A percentile compares a stretch with the other conserved stretches of the same genome.
Evolutionary conservation across 2,113 vertebrate genomes (phyloP).

Genomic region (Tiliqua scincoides): DNA sequence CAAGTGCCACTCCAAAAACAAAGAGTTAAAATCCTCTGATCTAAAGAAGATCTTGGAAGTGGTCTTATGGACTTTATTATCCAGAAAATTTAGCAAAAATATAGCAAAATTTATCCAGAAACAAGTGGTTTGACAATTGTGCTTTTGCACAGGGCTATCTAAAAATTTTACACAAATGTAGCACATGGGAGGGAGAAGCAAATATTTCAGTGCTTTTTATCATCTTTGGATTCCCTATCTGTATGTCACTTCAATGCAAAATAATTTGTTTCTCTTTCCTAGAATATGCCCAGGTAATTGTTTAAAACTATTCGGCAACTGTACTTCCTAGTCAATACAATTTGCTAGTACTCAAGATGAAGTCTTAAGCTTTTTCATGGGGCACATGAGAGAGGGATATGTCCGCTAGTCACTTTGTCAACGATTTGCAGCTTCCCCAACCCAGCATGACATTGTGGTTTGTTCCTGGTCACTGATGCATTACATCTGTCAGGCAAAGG

Average conservation of each 20-base stretch:
- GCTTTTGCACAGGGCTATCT: not conserved
- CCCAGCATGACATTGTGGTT: not conserved
- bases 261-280: not conserved
- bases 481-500: not conserved
- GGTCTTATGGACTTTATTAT: not conserved
- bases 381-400: not conserved
- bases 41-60: not conserved
- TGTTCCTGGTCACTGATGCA: not conserved
- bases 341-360: not conserved
- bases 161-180: not conserved
- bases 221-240: not conserved
- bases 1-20: not conserved
- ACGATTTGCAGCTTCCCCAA: not conserved
- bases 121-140: not conserved
- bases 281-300: not conserved
- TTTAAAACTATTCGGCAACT: too few species aligned
- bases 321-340: too few species aligned
- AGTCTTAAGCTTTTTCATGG: not conserved
- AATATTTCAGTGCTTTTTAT: not conserved
- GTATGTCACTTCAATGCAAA: not conserved
- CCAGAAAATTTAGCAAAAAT: not conserved
- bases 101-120: not conserved
- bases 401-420: not conserved
- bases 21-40: not conserved
- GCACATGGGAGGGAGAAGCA: not conserved